Evolutionary conservation across 2,113 vertebrate species (phyloP), one percentile per base, ranked within the genome.

Genomic region (Rissa tridactyla): DNA sequence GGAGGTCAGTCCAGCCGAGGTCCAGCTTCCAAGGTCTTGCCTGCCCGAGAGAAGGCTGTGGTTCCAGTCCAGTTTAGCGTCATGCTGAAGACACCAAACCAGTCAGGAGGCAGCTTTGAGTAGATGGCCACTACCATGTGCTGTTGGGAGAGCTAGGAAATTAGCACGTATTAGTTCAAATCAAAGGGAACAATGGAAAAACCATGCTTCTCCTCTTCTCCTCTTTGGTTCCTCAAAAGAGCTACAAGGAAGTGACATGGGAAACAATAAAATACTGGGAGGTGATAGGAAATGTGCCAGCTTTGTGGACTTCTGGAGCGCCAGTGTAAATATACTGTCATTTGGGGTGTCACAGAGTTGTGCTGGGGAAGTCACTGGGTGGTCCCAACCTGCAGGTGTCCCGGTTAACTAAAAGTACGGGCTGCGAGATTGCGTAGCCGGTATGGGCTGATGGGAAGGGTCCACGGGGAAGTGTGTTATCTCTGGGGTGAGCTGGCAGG

Each of bases 361-460:
- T 73, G 44, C 11, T 65, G 82, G 54, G 20, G 11, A 86, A 57
- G 58, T 42, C 10, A 0, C 44, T 40, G 71, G 0, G 0, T 11
- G 27, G 7, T 64, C 49, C 26, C 49, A 34, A 4, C 44, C 7
- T 1, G 0, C 13, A 7, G 32, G 7, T 21, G n/a, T 52, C 6
- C 2, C 51, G 18, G 65, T 27, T 49, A 64, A 30, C 44, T 68
- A 5, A 40, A 86, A 87, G 34, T 22, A 49, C 49, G 8, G 8
- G 1, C 25, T 2, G 3, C 6, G 15, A 29, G 83, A 26, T 6
- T 5, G 4, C 10, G 62, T 13, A 32, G 69, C 44, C 7, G 2
- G 26, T 57, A 19, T 6, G 40, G 2, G 18, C 34, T 15, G 14
- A 0, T 5, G 30, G 66, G n/a, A 54, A 36, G 55, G 55, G 21